Base-by-base conservation (phyloP, 2,113 vertebrate species). In the Galeopterus variegatus region DNA sequence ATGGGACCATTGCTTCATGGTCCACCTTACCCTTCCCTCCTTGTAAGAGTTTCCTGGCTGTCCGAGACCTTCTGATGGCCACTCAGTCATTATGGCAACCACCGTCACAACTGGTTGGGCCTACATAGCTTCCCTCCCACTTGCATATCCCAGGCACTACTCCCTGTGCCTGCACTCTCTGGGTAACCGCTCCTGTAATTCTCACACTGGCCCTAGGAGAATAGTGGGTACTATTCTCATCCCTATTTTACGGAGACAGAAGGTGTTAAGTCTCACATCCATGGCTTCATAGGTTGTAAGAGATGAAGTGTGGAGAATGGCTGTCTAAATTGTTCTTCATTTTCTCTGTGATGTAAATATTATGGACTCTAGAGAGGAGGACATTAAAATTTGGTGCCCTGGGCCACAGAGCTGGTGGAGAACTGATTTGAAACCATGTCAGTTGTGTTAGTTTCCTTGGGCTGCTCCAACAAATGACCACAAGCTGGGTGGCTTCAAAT, bases 151-250 rank as follows among this genome's bases (percentile, higher is more conserved):
- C 4, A 2, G 69, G 13, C 9, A 0, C 3, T 6, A 4, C 41
- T 31, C 41, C 10, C 84, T 54, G 26, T 14, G 8, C 8, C 69
- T 5, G 36, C 3, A 21, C 28, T 45, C 64, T 60, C 54, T 28
- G 67, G 52, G 50, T 2, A 9, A 1, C 3, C 1, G 8, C 36
- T 36, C 45, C 76, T 24, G 19, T 15, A 1, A 1, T n/a, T n/a
- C 52, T 36, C 67, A 12, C 21, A 9, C 70, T 6, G 6, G 31
- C 41, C 12, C 26, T 15, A 10, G 33, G n/a, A 62, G 54, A n/a
- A n/a, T n/a, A n/a, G 33, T 65, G 3, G 11, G 28, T 67, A 8
- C 36, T 69, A 0, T 70, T 50, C 83, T 45, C 52, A 45, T 18
- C 12, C 54, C 28, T 24, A 8, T 56, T 48, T 28, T 48, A 26